Evolutionary conservation across 2,888 invertebrate species (phyloP), one percentile per base, ranked within the genome.

Genomic region (Chloromyia formosa): DNA sequence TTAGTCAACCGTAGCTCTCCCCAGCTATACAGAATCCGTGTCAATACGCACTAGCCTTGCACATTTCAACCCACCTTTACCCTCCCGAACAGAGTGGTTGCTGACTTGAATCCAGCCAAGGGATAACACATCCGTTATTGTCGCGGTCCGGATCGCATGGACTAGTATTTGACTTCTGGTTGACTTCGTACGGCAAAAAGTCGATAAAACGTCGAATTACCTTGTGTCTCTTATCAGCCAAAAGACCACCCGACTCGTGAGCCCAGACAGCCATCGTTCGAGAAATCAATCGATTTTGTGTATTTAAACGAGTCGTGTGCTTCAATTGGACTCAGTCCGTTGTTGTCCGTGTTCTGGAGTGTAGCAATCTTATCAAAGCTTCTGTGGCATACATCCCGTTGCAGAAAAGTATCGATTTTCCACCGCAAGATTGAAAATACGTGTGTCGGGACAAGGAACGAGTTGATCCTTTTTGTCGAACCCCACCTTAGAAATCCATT

Each of bases 61-160:
- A n/a, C 23, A 20, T 22, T 35, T 2, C 27, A 2, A 35, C 27
- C 27, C 27, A 35, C 22, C 22, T 45, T 49, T 22, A 22, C 49
- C 16, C 66, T 66, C 66, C 3, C 5, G 49, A 27, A 66, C 49
- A 49, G 66, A 45, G 66, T 66, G 45, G 20, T 22, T 35, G 14
- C 22, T 20, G 10, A 22, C 42, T 49, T 12, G 22, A 16, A 10
- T 9, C 1, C 16, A 10, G 10, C 12, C 42, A 45, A 66, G 45
- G 66, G 66, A 23, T 49, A 49, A 66, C 66, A 66, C 14, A 45
- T 66, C 66, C 49, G 35, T 49, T 12, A 22, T 66, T 66, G 66
- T 66, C 66, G 66, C 35, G 66, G 66, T 66, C 49, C 66, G 66
- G 66, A 49, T 49, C 66, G 45, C 45, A 66, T 45, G 66, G 66